phyloP scores from a whole-genome alignment of 2,888 invertebrate genomes.

The Cryptophagus acutangulus region DNA sequence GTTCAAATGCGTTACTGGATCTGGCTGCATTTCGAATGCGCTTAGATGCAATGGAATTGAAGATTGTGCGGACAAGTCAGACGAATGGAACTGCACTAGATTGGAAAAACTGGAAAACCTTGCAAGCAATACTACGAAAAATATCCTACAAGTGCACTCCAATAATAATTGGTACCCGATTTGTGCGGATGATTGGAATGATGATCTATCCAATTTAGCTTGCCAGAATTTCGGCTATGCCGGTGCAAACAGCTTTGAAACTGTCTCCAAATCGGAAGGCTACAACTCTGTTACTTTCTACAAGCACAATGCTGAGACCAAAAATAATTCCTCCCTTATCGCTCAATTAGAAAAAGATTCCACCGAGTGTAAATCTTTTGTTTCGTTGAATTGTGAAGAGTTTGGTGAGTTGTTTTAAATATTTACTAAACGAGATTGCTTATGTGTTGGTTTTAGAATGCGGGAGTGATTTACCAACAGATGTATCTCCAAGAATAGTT shows the following conservation, averaged over 20 bases:
- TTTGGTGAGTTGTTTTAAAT: conserved; percentile 45
- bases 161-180: conserved; percentile 47
- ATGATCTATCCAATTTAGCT: conserved; percentile 51
- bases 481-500: conserved; percentile 47
- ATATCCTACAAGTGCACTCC: conserved; percentile 4
- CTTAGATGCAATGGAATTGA: conserved; percentile 56
- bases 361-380: conserved; percentile 47
- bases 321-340: conserved; percentile 35
- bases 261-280: conserved; percentile 29
- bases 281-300: conserved; percentile 27
- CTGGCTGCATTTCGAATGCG: conserved; percentile 53
- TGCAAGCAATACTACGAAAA: conserved; percentile 20
- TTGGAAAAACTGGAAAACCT: conserved; percentile 22
- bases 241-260: conserved; percentile 42
- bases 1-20: conserved; percentile 56
- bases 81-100: conserved; percentile 56
- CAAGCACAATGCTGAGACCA: conserved; percentile 28
- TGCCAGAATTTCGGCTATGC: conserved; percentile 55
- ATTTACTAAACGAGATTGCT: not conserved
- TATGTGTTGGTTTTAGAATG: conserved; percentile 39
- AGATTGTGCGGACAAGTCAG: conserved; percentile 59
- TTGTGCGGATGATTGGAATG: conserved; percentile 54
- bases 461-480: conserved; percentile 42
- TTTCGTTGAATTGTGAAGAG: conserved; percentile 55
- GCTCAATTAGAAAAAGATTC: conserved; percentile 47